Base-by-base conservation (phyloP, 2,888 invertebrate genomes). In the Meghimatium bilineatum region DNA sequence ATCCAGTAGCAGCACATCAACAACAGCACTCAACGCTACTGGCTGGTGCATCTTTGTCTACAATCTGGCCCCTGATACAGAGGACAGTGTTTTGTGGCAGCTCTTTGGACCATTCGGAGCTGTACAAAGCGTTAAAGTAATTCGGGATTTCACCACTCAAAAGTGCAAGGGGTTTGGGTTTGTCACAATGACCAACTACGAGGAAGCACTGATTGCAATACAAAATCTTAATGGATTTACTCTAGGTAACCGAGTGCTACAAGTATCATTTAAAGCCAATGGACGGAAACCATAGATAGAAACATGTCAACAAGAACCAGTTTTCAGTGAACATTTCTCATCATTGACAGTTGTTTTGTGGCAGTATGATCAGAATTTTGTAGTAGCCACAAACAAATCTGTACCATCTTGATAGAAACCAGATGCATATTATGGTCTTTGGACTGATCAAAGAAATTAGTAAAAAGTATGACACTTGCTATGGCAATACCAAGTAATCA, bases 91-190 rank as follows among this genome's bases (percentile, higher is more conserved):
- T 88, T 95, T 97, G 90, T 97, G 97, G 97, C 97, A 97, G 95
- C 95, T 97, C 91, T 99, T 99, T 95, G 98, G 98, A 88, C 98
- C 98, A 75, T 99, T 98, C 93, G 98, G 98, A 91, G 98, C 98
- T 91, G 98, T 99, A 93, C 97, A 98, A 95, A 97, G 97, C 95
- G 98, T 98, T 90, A 98, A 98, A 95, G 98, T 98, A 91, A 97
- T 98, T 93, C 96, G 97, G 92, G 98, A 98, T 95, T 96, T 97
- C 91, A 96, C 97, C 93, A 98, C 98, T 89, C 97, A 97, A 95
- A 98, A 98, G 94, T 98, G 98, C 95, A 98, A 98, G 95, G 99
- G 99, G 71, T 99, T 98, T 94, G 99, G 98, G 90, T 98, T 98
- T 94, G 98, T 99, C 90, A 98, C 98, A 88, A 99, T 99, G 98